Conservation (phyloP, 2,888 invertebrate species). For the Slavum lentiscoides region DNA sequence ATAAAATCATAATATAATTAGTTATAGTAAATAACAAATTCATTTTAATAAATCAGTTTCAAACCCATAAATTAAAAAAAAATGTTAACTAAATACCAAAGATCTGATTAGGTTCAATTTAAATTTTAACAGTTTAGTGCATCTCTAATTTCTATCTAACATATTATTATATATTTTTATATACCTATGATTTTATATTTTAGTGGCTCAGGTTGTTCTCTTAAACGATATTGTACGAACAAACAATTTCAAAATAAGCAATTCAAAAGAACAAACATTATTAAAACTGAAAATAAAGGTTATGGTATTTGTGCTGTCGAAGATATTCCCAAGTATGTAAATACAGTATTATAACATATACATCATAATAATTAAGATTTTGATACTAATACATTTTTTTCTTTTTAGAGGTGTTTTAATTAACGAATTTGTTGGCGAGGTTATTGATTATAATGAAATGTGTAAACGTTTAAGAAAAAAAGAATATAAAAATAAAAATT, state of each 20-base stretch:
- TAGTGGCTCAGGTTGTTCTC: constrained; percentile 87
- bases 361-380: background rate
- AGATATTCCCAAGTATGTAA: constrained; percentile 71
- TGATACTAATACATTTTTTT: constrained; percentile 58
- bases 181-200: constrained; percentile 57
- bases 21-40: no score
- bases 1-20: no score
- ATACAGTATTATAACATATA: constrained; percentile 57
- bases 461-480: constrained; percentile 70
- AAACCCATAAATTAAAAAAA: no score
- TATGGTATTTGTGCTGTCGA: constrained; percentile 82
- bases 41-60: no score
- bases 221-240: constrained; percentile 89
- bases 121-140: no score
- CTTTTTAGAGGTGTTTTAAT: constrained; percentile 84
- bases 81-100: no score
- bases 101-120: no score
- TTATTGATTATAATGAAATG: constrained; percentile 87
- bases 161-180: constrained; percentile 39
- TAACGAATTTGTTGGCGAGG: constrained; percentile 98
- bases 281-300: constrained; percentile 91
- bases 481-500: constrained; percentile 41
- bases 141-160: constrained; percentile 27
- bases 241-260: constrained; percentile 87
- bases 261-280: constrained; percentile 83